phyloP scores from a whole-genome alignment of 2,113 vertebrate genomes.

The Gnathonemus longibarbis region DNA sequence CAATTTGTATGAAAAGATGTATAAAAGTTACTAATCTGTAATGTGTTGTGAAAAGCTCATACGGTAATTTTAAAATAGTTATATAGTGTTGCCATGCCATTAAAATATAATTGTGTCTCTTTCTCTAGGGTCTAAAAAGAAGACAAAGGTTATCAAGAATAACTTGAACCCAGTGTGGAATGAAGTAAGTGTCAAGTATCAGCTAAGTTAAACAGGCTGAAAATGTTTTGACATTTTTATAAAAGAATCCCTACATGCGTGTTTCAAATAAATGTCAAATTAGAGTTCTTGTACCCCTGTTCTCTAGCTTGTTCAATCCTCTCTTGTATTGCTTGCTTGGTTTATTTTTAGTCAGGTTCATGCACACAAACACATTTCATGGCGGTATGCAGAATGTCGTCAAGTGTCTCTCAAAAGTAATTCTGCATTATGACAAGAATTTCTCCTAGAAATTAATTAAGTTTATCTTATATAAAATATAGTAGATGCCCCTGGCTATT shows the following conservation, averaged over 20 bases:
- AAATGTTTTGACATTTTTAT: background rate
- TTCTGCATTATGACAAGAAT: background rate
- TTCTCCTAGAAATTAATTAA: background rate
- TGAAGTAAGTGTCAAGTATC: constrained; percentile 64
- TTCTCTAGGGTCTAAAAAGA: constrained; percentile 82
- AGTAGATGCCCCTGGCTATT: background rate
- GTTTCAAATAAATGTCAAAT: background rate
- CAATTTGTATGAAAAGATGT: no score
- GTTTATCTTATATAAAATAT: background rate
- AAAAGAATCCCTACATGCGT: background rate
- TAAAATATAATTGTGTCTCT: constrained; percentile 5
- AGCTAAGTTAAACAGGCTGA: background rate
- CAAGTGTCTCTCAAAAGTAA: background rate
- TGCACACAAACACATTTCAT: background rate
- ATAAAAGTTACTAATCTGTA: background rate
- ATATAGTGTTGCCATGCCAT: background rate
- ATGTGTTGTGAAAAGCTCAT: background rate
- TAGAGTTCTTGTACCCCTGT: background rate
- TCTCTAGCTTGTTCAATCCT: no score
- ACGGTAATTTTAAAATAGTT: background rate
- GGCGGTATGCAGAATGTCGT: background rate
- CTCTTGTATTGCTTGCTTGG: background rate
- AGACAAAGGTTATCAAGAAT: constrained; percentile 92
- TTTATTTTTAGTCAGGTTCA: background rate
- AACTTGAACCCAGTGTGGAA: constrained; percentile 91